phyloP scores from a whole-genome alignment of 2,113 vertebrate genomes.

The Coptodon bakossiorum region DNA sequence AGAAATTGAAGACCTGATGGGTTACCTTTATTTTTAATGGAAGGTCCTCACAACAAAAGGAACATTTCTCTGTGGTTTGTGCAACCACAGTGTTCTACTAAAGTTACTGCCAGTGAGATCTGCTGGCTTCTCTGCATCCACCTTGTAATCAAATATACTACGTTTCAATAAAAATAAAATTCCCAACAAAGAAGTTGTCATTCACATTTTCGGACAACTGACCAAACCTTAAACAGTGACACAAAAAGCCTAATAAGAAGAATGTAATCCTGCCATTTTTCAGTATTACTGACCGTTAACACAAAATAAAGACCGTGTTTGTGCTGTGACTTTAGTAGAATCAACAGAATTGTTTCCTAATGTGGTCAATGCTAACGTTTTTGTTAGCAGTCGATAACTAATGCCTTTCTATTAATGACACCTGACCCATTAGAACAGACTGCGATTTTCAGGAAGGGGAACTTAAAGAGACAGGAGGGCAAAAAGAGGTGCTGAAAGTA shows the following conservation, averaged over 20 bases:
- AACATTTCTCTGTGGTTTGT: neutral
- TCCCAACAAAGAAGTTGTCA: neutral
- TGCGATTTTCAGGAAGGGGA: no score
- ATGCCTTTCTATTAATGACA: neutral
- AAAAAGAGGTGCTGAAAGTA: neutral
- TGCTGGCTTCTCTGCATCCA: neutral
- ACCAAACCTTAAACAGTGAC: neutral
- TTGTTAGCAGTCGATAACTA: neutral
- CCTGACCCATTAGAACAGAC: no score
- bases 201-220: neutral
- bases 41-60: neutral
- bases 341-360: accelerated
- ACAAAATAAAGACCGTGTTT: accelerated
- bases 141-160: neutral
- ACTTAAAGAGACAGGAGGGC: no score
- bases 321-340: accelerated
- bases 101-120: neutral
- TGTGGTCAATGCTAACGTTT: neutral
- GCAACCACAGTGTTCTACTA: neutral
- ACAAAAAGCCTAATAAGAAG: neutral
- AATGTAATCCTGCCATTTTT: neutral
- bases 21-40: neutral
- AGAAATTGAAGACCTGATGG: neutral
- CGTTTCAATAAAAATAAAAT: neutral
- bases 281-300: accelerated